Evolutionary conservation across 1,140 invertebrate species (phyloP).

Genomic region (Sogatella furcifera): DNA sequence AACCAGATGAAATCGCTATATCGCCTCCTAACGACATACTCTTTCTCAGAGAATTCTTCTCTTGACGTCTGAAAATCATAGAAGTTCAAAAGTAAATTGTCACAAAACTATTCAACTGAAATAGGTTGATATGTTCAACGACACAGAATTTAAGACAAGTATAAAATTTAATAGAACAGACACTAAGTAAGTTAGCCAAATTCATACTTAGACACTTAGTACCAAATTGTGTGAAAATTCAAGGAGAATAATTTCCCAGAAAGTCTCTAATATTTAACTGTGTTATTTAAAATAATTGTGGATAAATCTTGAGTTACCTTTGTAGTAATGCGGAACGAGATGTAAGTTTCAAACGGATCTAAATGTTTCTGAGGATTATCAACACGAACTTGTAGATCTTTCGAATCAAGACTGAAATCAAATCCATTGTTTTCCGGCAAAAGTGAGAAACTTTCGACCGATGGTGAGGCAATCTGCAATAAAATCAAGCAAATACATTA

Average conservation of each 20-base stretch:
- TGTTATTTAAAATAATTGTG: too few species aligned
- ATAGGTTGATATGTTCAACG: too few species aligned
- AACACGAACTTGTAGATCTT: conserved; percentile 53
- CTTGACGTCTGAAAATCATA: conserved; percentile 41
- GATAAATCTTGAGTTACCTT: background rate
- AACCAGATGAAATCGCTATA: conserved; percentile 72
- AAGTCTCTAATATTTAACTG: too few species aligned
- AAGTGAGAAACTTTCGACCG: conserved; percentile 49
- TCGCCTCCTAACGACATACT: conserved; percentile 54
- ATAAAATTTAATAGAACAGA: too few species aligned
- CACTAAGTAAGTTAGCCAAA: too few species aligned
- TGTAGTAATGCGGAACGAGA: conserved; percentile 55
- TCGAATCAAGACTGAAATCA: conserved; percentile 30
- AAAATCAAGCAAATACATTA: background rate
- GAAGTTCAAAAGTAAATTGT: conserved; percentile 9
- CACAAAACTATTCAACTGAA: too few species aligned
- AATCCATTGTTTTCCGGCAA: conserved; percentile 44
- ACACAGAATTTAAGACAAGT: too few species aligned
- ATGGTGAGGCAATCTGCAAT: conserved; percentile 42
- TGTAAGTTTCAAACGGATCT: conserved; percentile 58
- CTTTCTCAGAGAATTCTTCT: conserved; percentile 50
- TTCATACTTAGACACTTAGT: too few species aligned
- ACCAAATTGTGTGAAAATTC: too few species aligned
- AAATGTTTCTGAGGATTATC: conserved; percentile 65
- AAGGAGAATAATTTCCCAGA: too few species aligned